These are phyloP conservation scores for Leptinotarsa tumamoca DNA, from an alignment of 2,888 invertebrate species.

Conservation along the genomic window DNA sequence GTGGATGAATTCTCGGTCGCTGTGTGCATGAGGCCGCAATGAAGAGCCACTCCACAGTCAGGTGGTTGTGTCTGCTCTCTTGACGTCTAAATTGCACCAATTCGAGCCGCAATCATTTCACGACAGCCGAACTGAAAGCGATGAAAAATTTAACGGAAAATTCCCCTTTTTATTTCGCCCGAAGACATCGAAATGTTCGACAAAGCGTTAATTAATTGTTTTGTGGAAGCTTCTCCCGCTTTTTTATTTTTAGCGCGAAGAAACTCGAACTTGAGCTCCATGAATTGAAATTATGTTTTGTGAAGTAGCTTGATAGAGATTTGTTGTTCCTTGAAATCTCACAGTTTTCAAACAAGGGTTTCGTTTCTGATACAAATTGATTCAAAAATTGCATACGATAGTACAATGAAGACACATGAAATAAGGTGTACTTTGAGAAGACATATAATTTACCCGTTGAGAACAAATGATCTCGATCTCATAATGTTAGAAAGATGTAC, in stretches of 20 bases:
- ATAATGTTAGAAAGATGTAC: no score
- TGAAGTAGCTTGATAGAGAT: no score
- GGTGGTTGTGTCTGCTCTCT: constrained; percentile 67
- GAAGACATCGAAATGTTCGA: constrained; percentile 38
- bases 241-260: neutral
- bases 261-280: neutral
- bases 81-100: constrained; percentile 66
- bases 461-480: no score
- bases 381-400: no score
- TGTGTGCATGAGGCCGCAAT: constrained; percentile 58
- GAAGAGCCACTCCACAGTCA: constrained; percentile 66
- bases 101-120: constrained; percentile 60
- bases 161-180: constrained; percentile 34
- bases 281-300: no score
- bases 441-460: no score
- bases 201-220: constrained; percentile 39
- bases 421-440: no score
- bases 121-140: constrained; percentile 50
- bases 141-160: constrained; percentile 52
- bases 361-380: no score
- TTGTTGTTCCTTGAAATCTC: no score
- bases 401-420: no score
- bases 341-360: no score
- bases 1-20: constrained; percentile 61
- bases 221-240: constrained; percentile 20